Evolutionary conservation across 1,140 invertebrate species (phyloP), one percentile per base, ranked within the genome.

Genomic region (Epicauta chinensis): DNA sequence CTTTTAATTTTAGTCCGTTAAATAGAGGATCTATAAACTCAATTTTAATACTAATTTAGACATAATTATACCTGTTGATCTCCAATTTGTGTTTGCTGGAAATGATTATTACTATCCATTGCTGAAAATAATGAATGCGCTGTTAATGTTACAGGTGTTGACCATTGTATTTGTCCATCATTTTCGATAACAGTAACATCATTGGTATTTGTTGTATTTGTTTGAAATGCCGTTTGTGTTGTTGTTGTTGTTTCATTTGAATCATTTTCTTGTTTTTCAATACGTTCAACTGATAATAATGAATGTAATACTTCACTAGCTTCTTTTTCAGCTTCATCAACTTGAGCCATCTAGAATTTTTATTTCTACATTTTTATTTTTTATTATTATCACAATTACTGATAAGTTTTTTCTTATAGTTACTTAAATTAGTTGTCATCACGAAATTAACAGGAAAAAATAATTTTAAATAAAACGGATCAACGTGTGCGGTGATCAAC

Each of bases 231-330:
- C n/a, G n/a, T 43, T 41, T 65, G 60, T 0, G 61, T 49, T 7
- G 51, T 40, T 38, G 61, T 75, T 75, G 16, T 72, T 70, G 53
- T 76, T 74, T 58, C 4, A 46, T 56, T 59, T 29, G 70, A 71
- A 48, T 74, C 75, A 16, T 72, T 70, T 55, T 76, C 75, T 56
- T 77, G 65, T 72, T 79, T 75, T 75, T 77, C 64, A 68, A 74
- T 71, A 6, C 81, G 64, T 60, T 81, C 79, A 41, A 81, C 79
- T 7, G 80, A 80, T 45, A 82, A 66, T 46, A 82, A 66, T 5
- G 79, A 79, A 58, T 81, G 79, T 36, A 82, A 68, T 16, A 82
- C 80, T 69, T 82, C 80, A 63, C 79, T 81, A 2, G 80, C 81
- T 68, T 82, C 81, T 59, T 80, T 81, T 66, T 81, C 81, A 16